A percentile compares a stretch with the other conserved stretches of the same genome.
Conservation (phyloP, 2,888 invertebrate species). For the Torymus auratus region DNA sequence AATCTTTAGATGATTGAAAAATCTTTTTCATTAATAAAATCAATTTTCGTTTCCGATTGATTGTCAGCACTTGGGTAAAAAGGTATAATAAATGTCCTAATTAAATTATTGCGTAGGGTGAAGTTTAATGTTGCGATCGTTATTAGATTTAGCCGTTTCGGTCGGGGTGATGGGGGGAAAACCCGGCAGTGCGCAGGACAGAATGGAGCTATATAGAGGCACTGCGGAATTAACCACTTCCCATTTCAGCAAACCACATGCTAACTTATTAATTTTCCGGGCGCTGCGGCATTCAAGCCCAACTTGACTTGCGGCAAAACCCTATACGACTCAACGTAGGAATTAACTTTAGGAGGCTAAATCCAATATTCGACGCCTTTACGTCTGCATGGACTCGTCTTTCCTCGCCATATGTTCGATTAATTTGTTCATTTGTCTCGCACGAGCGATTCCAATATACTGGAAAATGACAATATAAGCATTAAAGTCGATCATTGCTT, state of each 20-base stretch:
- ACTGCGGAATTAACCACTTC: conserved; percentile 70
- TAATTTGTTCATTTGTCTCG: conserved; percentile 40
- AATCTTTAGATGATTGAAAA: conserved; percentile 15
- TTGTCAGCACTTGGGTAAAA: neutral
- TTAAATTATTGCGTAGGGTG: conserved; percentile 48
- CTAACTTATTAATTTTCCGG: conserved; percentile 73
- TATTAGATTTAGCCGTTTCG: conserved; percentile 52
- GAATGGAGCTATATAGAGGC: conserved; percentile 18
- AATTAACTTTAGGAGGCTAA: conserved; percentile 33
- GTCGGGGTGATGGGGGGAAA: conserved; percentile 24
- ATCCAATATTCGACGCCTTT: conserved; percentile 23
- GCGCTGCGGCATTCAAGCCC: neutral
- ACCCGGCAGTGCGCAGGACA: conserved; percentile 19
- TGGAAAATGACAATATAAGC: too few relatives aligned
- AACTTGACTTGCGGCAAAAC: conserved; percentile 16
- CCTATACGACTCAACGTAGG: conserved; percentile 17
- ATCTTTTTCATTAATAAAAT: conserved; percentile 25
- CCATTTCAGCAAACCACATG: conserved; percentile 69
- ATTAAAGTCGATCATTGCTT: too few relatives aligned
- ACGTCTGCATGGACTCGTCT: neutral
- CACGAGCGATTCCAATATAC: neutral
- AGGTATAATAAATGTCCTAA: conserved; percentile 46
- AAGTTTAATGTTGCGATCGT: conserved; percentile 55
- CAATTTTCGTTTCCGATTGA: conserved; percentile 37
- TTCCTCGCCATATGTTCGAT: conserved; percentile 40